Conservation (phyloP, 2,888 invertebrate genomes). For the Drosophila fungiperda region DNA sequence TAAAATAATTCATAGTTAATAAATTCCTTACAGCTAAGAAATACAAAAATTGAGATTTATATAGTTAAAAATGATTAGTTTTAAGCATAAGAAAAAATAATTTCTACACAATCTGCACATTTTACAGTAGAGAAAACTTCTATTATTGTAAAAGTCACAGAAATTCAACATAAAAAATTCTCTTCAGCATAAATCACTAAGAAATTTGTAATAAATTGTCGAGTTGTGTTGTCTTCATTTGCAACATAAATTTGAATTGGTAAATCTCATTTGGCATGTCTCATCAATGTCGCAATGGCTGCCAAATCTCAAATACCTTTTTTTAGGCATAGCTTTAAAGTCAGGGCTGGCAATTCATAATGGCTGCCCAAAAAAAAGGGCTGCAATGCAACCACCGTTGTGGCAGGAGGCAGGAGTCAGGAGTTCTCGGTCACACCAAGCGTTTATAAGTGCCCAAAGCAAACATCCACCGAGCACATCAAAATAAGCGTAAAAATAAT, state of each 20-base stretch:
- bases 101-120: too few species aligned
- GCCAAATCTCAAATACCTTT: constrained; percentile 6
- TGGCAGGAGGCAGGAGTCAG: not conserved
- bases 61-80: not conserved
- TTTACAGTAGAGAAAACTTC: not conserved
- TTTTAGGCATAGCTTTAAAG: constrained; percentile 27
- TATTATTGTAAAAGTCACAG: not conserved
- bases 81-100: not conserved
- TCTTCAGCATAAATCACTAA: not conserved
- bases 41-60: not conserved
- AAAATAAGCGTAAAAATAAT: constrained; percentile 81
- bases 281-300: constrained; percentile 41
- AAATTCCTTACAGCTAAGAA: not conserved
- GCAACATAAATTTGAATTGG: constrained; percentile 25
- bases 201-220: not conserved
- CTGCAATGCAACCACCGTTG: constrained; percentile 34
- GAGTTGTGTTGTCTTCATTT: constrained; percentile 6
- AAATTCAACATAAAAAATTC: not conserved
- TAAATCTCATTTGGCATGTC: constrained; percentile 42
- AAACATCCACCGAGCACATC: constrained; percentile 84
- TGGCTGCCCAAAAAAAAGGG: constrained; percentile 55
- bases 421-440: constrained; percentile 78
- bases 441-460: constrained; percentile 82
- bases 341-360: constrained; percentile 43
- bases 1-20: not conserved